A percentile compares a stretch with the other conserved stretches of the same genome.
These are phyloP conservation scores for Scomber colias DNA, from an alignment of 2,113 vertebrate species.

Conservation along the genomic window DNA sequence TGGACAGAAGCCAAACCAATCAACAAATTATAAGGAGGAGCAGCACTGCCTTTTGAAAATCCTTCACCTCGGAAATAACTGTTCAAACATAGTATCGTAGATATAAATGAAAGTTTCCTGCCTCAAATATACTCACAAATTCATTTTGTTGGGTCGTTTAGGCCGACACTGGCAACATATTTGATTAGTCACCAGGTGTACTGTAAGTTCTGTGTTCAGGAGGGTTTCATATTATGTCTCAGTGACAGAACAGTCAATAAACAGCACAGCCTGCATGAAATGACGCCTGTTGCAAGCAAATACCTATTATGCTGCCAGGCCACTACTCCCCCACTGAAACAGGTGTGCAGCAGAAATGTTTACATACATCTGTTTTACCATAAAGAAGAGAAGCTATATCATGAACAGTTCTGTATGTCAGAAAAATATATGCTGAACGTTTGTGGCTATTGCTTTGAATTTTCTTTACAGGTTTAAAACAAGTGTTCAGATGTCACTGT, in stretches of 20 bases:
- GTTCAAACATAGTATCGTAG: background rate
- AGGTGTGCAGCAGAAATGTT: no score
- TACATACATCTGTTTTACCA: no score
- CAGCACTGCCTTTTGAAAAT: background rate
- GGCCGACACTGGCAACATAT: background rate
- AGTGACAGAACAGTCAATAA: background rate
- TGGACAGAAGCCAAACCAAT: background rate
- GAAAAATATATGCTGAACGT: no score
- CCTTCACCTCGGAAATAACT: background rate
- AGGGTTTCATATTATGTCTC: background rate
- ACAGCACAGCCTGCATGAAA: background rate
- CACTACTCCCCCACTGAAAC: no score
- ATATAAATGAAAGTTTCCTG: background rate
- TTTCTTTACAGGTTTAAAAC: no score
- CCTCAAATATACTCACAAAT: background rate
- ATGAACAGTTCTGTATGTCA: background rate
- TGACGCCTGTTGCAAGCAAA: conserved; percentile 1
- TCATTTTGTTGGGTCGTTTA: background rate
- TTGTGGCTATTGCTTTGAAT: no score
- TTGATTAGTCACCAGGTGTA: background rate
- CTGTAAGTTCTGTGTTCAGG: background rate
- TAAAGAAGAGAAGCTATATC: no score
- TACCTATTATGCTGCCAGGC: background rate
- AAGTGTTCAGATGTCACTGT: no score
- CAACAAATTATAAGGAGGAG: background rate